These are phyloP conservation scores for Hetaerina titia DNA, from an alignment of 2,888 invertebrate species.

Conservation along the genomic window DNA sequence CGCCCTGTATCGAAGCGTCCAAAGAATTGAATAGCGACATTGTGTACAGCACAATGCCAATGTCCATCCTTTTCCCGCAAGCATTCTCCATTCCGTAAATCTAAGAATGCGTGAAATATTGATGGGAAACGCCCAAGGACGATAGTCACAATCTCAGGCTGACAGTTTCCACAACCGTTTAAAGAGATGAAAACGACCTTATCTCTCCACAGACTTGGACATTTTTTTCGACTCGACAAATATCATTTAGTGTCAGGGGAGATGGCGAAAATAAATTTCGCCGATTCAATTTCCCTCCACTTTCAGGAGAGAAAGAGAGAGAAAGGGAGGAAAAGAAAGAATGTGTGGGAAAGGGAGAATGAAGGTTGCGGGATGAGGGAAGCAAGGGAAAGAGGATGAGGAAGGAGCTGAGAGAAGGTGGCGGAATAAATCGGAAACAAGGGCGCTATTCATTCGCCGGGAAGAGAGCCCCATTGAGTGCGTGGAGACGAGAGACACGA, in stretches of 20 bases:
- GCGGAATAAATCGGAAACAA: slow-evolving; percentile 4
- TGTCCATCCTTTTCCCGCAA: too few species aligned
- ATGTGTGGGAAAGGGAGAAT: not conserved
- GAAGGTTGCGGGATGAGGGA: not conserved
- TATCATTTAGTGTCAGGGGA: not conserved
- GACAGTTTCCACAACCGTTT: slow-evolving; percentile 2
- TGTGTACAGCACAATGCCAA: too few species aligned
- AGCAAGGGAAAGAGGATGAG: not conserved
- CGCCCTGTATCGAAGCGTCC: too few species aligned
- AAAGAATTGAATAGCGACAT: too few species aligned
- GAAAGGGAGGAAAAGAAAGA: not conserved
- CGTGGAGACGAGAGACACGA: slow-evolving; percentile 10
- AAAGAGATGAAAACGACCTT: slow-evolving; percentile 26
- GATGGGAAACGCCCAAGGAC: not conserved
- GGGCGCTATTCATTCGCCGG: not conserved
- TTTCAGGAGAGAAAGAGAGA: not conserved
- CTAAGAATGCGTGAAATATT: not conserved
- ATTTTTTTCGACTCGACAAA: not conserved
- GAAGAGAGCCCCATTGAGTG: slow-evolving; percentile 9
- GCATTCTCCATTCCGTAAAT: too few species aligned
- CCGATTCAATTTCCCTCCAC: slow-evolving; percentile 8
- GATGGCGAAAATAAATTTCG: not conserved
- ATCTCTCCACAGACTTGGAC: not conserved
- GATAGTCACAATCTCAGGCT: not conserved
- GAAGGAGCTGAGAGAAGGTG: not conserved